Percentiles rank a stretch among this genome's conserved stretches.
Conservation (phyloP, 2,113 vertebrate genomes). For the Mustelus asterias region DNA sequence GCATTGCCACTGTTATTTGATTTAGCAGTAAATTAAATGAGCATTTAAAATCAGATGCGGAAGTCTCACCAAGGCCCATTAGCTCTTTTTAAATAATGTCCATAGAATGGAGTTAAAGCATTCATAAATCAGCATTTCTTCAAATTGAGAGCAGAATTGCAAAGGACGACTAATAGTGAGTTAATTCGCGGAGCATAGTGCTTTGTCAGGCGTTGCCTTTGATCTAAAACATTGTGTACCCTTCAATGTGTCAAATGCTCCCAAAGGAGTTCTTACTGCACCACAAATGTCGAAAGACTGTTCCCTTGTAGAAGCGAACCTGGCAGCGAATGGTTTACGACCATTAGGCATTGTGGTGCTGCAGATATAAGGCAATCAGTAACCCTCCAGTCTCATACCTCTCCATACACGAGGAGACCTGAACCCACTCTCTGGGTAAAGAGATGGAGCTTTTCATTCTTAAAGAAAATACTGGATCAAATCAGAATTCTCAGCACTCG, state of each 20-base stretch:
- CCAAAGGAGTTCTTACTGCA: neutral
- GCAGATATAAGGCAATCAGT: neutral
- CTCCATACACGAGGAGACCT: neutral
- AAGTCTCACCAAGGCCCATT: neutral
- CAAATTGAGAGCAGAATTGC: neutral
- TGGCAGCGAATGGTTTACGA: neutral
- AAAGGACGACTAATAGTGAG: neutral
- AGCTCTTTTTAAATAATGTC: neutral
- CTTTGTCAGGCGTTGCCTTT: neutral
- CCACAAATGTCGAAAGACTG: conserved; percentile 1
- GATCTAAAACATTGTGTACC: neutral
- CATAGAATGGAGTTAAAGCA: neutral
- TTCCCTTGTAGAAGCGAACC: neutral
- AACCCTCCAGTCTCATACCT: neutral
- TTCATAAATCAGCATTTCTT: conserved; percentile 35
- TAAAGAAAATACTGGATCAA: neutral
- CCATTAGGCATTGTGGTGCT: neutral
- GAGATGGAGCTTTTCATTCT: neutral
- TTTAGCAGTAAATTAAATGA: conserved; percentile 14
- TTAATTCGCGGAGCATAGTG: conserved; percentile 3
- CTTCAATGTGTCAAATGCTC: conserved; percentile 11
- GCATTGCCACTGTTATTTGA: conserved; percentile 6
- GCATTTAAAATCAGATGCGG: neutral
- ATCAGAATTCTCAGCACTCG: neutral
- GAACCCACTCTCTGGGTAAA: neutral